Evolutionary conservation across 2,797 vertebrate genomes (phyloP), one percentile per base, ranked within the genome.

Genomic region (Labroides dimidiatus): DNA sequence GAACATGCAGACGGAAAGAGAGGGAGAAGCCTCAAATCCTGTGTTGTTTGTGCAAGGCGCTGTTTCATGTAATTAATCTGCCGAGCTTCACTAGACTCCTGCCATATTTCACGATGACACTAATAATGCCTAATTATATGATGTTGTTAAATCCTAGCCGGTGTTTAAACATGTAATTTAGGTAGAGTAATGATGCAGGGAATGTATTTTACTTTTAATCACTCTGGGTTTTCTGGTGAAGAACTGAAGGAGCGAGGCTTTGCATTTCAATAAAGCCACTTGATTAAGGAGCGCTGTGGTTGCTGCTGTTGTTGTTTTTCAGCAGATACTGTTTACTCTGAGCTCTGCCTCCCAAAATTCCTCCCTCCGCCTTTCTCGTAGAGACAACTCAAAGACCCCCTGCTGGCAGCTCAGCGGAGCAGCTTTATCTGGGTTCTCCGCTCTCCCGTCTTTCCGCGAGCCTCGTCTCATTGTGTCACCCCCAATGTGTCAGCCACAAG

Each of bases 311-410:
- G 81, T 89, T 91, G 87, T 90, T 92, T 89, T 85, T 84, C 72
- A 17, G 55, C 64, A 84, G 85, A 88, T 85, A 77, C 81, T 90
- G 84, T 91, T 91, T 89, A 90, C 81, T 80, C 78, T 68, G 65
- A 81, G 79, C 81, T 65, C 71, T 84, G 80, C 81, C 66, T 82
- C 80, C 85, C 79, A 72, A 86, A 89, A 86, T 74, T 21, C 56
- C 65, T 57, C 50, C 66, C 80, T 36, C 80, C 45, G 13, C 79
- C 77, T 75, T 49, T 77, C 78, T 84, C 43, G 75, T 80, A 79
- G 84, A 90, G 84, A 85, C 84, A 71, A 65, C 90, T 91, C 85
- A 92, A 88, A 91, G 91, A 88, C 90, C 87, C 88, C 93, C 92
- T 80, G 87, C 91, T 64, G 85, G 89, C 75, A 82, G 80, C 89